Evolutionary conservation across 2,113 vertebrate species (phyloP).

Genomic region (Blennius ocellaris): DNA sequence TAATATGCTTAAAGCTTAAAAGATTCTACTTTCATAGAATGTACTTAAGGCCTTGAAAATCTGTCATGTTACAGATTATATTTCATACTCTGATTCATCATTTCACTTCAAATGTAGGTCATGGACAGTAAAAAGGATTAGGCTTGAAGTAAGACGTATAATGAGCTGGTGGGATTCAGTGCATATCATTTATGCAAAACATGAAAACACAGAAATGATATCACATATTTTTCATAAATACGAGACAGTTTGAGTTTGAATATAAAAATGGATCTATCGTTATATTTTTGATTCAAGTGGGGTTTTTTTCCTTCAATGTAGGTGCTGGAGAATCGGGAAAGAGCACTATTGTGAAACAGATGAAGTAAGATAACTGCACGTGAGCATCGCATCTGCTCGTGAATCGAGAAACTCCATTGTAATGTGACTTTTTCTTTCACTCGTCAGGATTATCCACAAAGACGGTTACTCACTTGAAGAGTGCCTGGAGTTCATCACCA

Average conservation of each 20-base stretch:
- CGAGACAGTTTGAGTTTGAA: background rate
- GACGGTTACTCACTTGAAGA: constrained; percentile 97
- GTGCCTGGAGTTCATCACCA: constrained; percentile 92
- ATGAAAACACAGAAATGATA: background rate
- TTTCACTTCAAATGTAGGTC: constrained; percentile 65
- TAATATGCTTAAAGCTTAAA: too few relatives aligned
- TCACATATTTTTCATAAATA: background rate
- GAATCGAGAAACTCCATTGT: background rate
- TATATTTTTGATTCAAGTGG: background rate
- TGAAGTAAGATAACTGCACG: constrained; percentile 89
- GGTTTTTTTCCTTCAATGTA: constrained; percentile 57
- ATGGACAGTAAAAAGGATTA: constrained; percentile 66
- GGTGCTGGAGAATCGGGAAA: constrained; percentile 98
- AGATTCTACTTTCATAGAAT: too few relatives aligned
- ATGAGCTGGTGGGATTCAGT: constrained; percentile 38
- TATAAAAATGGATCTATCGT: background rate
- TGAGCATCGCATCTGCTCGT: background rate
- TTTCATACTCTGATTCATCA: constrained; percentile 7
- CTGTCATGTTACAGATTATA: background rate
- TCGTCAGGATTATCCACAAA: constrained; percentile 95
- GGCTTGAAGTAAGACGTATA: constrained; percentile 64
- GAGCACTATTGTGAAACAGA: constrained; percentile 99
- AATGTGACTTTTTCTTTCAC: background rate
- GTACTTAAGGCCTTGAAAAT: too few relatives aligned
- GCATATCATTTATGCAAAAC: background rate